Evolutionary conservation across 2,888 invertebrate species (phyloP).

Genomic region (Eledona agricola): DNA sequence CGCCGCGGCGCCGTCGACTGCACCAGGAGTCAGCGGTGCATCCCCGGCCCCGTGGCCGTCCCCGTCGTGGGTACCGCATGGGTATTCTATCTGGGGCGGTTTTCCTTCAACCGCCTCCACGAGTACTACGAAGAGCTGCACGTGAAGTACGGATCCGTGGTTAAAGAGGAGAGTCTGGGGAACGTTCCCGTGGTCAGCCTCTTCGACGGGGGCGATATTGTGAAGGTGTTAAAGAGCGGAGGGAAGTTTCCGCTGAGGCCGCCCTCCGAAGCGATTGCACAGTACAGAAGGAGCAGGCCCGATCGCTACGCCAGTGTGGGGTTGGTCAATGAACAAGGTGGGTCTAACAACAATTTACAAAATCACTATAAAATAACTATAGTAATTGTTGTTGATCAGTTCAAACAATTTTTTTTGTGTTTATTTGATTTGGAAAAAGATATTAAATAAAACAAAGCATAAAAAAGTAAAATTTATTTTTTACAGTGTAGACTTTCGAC

Average conservation of each 20-base stretch:
- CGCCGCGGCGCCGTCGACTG: conserved; percentile 35
- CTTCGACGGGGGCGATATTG: conserved; percentile 76
- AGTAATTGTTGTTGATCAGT: neutral
- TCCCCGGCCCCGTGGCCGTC: conserved; percentile 79
- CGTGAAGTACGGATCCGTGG: conserved; percentile 77
- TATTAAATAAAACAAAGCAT: too few species aligned
- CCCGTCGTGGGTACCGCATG: conserved; percentile 83
- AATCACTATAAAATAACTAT: conserved; percentile 6
- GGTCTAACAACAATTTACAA: conserved; percentile 26
- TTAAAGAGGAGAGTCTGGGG: conserved; percentile 80
- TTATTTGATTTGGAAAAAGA: too few species aligned
- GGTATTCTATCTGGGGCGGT: conserved; percentile 75
- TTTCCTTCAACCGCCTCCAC: conserved; percentile 78
- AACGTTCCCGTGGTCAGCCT: conserved; percentile 78
- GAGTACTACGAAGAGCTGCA: conserved; percentile 81
- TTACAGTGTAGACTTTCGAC: too few species aligned
- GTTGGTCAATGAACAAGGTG: conserved; percentile 82
- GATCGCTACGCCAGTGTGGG: conserved; percentile 85
- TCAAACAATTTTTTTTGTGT: too few species aligned
- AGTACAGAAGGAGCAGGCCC: conserved; percentile 76
- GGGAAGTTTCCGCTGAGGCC: conserved; percentile 83
- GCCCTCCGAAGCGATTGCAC: conserved; percentile 81
- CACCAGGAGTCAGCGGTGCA: conserved; percentile 53
- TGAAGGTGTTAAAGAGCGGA: conserved; percentile 76
- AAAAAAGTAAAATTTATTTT: too few species aligned